Evolutionary conservation across 2,113 vertebrate species (phyloP).

Genomic region (Larimichthys polyactis): DNA sequence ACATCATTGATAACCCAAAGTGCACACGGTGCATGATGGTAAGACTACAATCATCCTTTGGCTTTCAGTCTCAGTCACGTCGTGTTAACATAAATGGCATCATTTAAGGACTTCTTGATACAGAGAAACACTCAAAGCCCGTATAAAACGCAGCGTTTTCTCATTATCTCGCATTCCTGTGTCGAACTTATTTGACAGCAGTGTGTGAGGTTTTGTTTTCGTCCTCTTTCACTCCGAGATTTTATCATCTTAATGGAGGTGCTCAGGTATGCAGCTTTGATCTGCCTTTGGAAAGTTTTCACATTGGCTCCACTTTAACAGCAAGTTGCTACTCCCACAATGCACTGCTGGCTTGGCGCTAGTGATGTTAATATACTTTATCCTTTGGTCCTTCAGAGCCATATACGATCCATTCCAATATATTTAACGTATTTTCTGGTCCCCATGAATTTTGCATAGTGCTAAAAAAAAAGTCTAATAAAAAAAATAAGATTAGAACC

Average conservation of each 20-base stretch:
- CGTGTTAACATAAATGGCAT: constrained; percentile 13
- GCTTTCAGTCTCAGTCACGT: background rate
- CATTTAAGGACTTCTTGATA: constrained; percentile 21
- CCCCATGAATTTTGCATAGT: background rate
- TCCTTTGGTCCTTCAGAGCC: background rate
- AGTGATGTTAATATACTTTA: background rate
- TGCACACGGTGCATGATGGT: background rate
- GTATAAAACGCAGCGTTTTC: constrained; percentile 46
- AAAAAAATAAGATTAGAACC: background rate
- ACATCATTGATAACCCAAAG: background rate
- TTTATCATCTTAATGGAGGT: constrained; percentile 72
- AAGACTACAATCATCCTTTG: background rate
- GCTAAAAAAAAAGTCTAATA: constrained; percentile 5
- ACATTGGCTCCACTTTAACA: constrained; percentile 75
- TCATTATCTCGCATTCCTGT: constrained; percentile 59
- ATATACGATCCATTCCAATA: background rate
- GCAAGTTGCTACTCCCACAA: constrained; percentile 66
- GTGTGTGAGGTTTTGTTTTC: constrained; percentile 65
- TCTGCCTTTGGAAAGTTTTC: constrained; percentile 75
- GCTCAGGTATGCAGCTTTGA: constrained; percentile 80
- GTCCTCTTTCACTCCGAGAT: constrained; percentile 54
- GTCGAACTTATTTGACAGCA: constrained; percentile 50
- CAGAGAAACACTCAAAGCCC: constrained; percentile 9
- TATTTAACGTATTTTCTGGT: background rate
- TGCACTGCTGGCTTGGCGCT: constrained; percentile 43